These are phyloP conservation scores for Scolopax mira DNA, from an alignment of 2,113 vertebrate species.

Conservation along the genomic window DNA sequence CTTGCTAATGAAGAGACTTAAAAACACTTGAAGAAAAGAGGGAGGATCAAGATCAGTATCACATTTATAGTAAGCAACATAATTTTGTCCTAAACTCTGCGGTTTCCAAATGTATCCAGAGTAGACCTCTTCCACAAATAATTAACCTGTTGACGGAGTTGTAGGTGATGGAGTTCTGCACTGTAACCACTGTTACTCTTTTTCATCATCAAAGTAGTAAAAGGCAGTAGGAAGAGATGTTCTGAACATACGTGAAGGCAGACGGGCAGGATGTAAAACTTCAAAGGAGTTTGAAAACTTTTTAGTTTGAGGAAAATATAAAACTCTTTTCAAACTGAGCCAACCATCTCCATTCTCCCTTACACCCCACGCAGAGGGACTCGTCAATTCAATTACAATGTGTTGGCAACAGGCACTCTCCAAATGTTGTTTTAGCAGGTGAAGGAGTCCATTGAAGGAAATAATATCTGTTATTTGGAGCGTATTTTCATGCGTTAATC, in stretches of 20 bases:
- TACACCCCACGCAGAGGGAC: background rate
- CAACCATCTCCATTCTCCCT: background rate
- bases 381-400: background rate
- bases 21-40: background rate
- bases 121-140: background rate
- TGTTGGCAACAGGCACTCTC: background rate
- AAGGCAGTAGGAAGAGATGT: background rate
- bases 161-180: background rate
- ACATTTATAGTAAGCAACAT: background rate
- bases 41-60: background rate
- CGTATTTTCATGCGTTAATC: background rate
- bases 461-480: background rate
- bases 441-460: background rate
- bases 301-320: background rate
- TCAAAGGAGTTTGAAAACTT: background rate
- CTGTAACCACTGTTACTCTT: background rate
- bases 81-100: background rate
- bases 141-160: background rate
- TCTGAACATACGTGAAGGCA: background rate
- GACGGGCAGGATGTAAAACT: background rate
- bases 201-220: background rate
- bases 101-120: background rate
- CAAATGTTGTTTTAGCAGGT: background rate
- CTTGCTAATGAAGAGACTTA: background rate
- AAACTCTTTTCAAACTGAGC: background rate